Base-by-base conservation (phyloP, 2,888 invertebrate species). In the Eumerus sabulonum region DNA sequence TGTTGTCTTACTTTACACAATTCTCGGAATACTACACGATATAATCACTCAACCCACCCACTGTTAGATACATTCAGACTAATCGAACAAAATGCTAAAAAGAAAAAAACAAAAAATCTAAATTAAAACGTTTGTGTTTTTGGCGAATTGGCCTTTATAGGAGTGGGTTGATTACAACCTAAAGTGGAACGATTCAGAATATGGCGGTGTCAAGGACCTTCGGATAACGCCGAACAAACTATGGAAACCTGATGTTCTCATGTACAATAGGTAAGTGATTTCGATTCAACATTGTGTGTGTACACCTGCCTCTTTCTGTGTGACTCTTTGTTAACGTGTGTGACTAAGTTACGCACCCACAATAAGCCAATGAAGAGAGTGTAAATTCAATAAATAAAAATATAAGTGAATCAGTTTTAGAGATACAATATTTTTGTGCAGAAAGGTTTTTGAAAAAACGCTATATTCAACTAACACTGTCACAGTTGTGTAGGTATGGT, bases 81-180 rank as follows among this genome's bases (percentile, higher is more conserved):
- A 27, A 27, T 27, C 27, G 27, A 2, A 27, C 2, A 27, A 27
- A 27, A n/a, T 4, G 7, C 27, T 4, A 27, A 27, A 27, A 2
- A 27, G 27, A 27, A 27, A 27, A 27, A 27, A 2, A 27, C 2
- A 27, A 27, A 27, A 19, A 7, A n/a, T 7, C 35, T 42, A 56
- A 57, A 71, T 19, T 72, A 72, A 77, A 42, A 2, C 9, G 48
- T 2, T 38, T 38, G 14, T 66, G n/a, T 56, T n/a, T 40, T 4
- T 51, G 18, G n/a, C 16, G 14, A 11, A 17, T 50, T 50, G n/a
- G 27, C n/a, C 13, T 79, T 86, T 87, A 84, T 91, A 98, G 98
- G 97, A 97, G 91, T 99, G 99, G 99, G 96, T 94, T 87, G 99
- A 98, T 90, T 96, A 97, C 91, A 98, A 98, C 90, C 92, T 99